Evolutionary conservation across 2,797 vertebrate genomes (phyloP).

Genomic region (Arrhamphus sclerolepis): DNA sequence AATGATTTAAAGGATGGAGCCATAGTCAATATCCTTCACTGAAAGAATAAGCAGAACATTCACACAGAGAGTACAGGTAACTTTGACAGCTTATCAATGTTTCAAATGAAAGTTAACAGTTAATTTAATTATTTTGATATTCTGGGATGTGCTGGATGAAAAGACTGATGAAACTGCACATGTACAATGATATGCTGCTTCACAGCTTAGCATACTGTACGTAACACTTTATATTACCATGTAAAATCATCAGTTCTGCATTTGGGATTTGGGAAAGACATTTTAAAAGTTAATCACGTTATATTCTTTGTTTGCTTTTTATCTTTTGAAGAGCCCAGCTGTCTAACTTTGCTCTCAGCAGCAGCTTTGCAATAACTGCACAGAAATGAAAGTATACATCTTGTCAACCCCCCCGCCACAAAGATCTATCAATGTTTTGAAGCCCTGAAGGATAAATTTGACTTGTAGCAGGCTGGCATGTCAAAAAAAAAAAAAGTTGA

Average conservation of each 20-base stretch:
- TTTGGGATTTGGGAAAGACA: background rate
- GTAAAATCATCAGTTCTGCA: background rate
- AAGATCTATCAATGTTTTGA: slow-evolving; percentile 7
- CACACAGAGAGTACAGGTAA: no score
- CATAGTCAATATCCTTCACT: background rate
- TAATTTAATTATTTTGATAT: no score
- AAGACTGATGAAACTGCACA: background rate
- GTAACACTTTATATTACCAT: background rate
- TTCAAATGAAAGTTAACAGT: no score
- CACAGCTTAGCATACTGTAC: background rate
- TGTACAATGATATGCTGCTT: background rate
- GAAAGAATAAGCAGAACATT: background rate
- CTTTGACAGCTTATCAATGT: no score
- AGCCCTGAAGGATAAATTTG: slow-evolving; percentile 3
- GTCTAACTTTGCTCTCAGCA: slow-evolving; percentile 7
- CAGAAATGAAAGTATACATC: slow-evolving; percentile 6
- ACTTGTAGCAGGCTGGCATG: background rate
- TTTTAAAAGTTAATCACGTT: background rate
- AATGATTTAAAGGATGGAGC: slow-evolving; percentile 26
- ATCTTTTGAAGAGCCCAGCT: background rate
- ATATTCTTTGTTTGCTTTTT: background rate
- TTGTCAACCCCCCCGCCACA: background rate
- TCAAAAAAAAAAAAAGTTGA: background rate
- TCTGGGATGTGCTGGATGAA: background rate
- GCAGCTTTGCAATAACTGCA: slow-evolving; percentile 2